These are phyloP conservation scores for Idaea aversata DNA, from an alignment of 2,888 invertebrate genomes.

Conservation along the genomic window DNA sequence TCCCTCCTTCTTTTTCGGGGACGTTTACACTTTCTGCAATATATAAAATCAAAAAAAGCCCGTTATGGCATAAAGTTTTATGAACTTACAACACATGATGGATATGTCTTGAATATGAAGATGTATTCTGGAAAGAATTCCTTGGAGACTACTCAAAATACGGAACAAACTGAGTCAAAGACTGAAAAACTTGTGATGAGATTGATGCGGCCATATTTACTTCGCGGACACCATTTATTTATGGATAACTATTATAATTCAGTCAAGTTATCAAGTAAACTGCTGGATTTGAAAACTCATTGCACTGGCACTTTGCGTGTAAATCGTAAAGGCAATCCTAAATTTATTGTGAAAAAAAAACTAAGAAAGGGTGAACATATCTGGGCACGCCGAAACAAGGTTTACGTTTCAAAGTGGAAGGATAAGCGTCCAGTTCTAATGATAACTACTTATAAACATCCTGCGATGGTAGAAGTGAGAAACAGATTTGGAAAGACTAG, in stretches of 20 bases:
- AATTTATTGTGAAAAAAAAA: neutral
- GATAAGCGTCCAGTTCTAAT: conserved; percentile 27
- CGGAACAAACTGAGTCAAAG: neutral
- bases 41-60: conserved; percentile 13
- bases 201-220: conserved; percentile 12
- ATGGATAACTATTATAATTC: conserved; percentile 24
- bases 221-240: conserved; percentile 16
- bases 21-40: conserved; percentile 6
- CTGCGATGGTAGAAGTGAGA: conserved; percentile 14
- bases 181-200: conserved; percentile 8
- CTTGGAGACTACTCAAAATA: too few species aligned
- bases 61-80: conserved; percentile 14
- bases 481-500: conserved; percentile 10
- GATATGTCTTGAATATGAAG: conserved; percentile 8
- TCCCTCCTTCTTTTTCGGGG: too few species aligned
- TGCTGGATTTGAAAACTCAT: conserved; percentile 20
- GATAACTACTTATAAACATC: conserved; percentile 37
- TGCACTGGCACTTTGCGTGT: conserved; percentile 20
- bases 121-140: conserved; percentile 7
- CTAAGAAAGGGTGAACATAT: conserved; percentile 3
- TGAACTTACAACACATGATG: conserved; percentile 7
- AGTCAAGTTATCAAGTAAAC: conserved; percentile 9
- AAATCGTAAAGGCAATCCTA: conserved; percentile 15
- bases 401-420: conserved; percentile 17
- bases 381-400: conserved; percentile 11